Evolutionary conservation across 2,888 invertebrate genomes (phyloP), one percentile per base, ranked within the genome.

Genomic region (Prosopocoilus inquinatus): DNA sequence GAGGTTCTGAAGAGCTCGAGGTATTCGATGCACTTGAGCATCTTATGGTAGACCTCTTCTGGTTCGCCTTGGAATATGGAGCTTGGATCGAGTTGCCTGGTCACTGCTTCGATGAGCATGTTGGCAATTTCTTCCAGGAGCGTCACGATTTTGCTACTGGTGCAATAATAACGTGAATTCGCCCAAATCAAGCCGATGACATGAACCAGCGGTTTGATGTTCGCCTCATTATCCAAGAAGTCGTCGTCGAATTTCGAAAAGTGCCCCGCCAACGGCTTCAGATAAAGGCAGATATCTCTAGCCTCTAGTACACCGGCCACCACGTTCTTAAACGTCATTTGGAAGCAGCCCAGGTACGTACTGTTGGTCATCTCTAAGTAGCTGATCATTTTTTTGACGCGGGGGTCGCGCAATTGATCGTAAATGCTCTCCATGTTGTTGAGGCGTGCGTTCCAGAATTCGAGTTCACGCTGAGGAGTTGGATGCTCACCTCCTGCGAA

Each of bases 401-500:
- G 81, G 7, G 86, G 86, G 70, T 91, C 90, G n/a, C 86, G 81
- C 63, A 96, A 79, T 75, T 96, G 96, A 35, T 90, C 87, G 69
- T 92, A 92, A 53, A 96, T 89, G 38, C 89, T 89, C 71, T 94
- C 91, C 7, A 96, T 78, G 72, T 95, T 95, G 59, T 85, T 85
- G 9, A 90, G 78, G 12, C 93, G 84, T 41, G 83, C 81, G 50
- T 83, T 80, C 89, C 96, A 96, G 76, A 91, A 96, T 0, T 87
- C 82, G 32, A 93, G 79, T 70, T 95, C 91, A 62, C 81, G 74
- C 50, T 73, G 75, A 0, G 94, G 94, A 1, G 86, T 75, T 0
- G 94, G 91, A 74, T 90, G 82, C 54, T 81, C 81, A 2, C 85
- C 86, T 51, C 84, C 82, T 50, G 86, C 82, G 58, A 89, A 86